A percentile compares a stretch with the other conserved stretches of the same genome.
Evolutionary conservation across 2,888 invertebrate genomes (phyloP).

Genomic region (Spodoptera littoralis): DNA sequence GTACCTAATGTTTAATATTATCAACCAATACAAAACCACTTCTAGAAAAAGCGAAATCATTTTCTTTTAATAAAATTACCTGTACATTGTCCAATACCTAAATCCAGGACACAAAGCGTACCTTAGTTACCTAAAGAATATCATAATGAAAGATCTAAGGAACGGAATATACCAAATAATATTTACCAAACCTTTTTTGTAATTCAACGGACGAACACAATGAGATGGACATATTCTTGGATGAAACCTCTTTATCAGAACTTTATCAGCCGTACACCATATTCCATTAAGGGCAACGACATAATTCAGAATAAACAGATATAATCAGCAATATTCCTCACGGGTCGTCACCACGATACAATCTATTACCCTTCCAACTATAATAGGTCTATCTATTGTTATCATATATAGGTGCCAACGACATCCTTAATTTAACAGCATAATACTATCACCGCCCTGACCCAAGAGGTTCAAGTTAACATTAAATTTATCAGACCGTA

Average conservation of each 20-base stretch:
- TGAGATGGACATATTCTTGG: slow-evolving; percentile 11
- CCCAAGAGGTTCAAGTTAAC: slow-evolving; percentile 40
- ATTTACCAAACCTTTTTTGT: slow-evolving; percentile 9
- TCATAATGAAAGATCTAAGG: no score
- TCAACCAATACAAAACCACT: no score
- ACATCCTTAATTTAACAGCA: slow-evolving; percentile 45
- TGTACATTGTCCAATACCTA: no score
- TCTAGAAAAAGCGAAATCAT: no score
- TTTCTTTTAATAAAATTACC: no score
- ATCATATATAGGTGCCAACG: slow-evolving; percentile 26
- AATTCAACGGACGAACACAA: slow-evolving; percentile 6
- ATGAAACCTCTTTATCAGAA: slow-evolving; percentile 26
- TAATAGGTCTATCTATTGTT: slow-evolving; percentile 32
- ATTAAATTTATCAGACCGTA: slow-evolving; percentile 49
- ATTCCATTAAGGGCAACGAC: slow-evolving; percentile 34
- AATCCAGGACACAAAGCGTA: no score
- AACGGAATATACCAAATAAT: slow-evolving; percentile 1
- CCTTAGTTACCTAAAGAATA: no score
- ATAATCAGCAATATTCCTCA: slow-evolving; percentile 47
- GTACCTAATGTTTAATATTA: no score
- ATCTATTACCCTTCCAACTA: slow-evolving; percentile 45
- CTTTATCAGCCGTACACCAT: slow-evolving; percentile 31
- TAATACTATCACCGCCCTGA: slow-evolving; percentile 31
- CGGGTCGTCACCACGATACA: slow-evolving; percentile 41
- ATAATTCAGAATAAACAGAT: slow-evolving; percentile 38